Evolutionary conservation across 2,888 invertebrate genomes (phyloP).

Genomic region (Eristalinus aeneus): DNA sequence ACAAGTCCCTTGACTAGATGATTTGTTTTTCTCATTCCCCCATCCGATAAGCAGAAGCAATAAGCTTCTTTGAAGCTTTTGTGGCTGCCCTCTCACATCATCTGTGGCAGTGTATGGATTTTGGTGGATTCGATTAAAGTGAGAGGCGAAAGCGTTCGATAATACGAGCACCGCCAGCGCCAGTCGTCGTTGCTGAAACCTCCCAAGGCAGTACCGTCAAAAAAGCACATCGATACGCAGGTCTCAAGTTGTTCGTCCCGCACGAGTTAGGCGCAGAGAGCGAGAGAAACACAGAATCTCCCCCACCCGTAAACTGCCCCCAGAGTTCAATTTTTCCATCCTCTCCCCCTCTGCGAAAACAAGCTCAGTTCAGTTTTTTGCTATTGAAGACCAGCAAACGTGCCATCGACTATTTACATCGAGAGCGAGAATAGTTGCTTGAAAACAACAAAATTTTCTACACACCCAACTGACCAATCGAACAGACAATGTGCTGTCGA

Average conservation of each 20-base stretch:
- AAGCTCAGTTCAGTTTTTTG: not conserved
- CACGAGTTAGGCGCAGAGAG: conserved; percentile 23
- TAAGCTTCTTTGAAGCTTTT: not conserved
- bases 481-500: not conserved
- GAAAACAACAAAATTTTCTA: not conserved
- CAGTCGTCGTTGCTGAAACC: conserved; percentile 33
- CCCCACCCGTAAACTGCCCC: not conserved
- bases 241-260: conserved; percentile 41
- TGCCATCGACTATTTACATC: conserved; percentile 35
- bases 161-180: conserved; percentile 30
- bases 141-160: not conserved
- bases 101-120: not conserved
- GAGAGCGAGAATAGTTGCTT: not conserved
- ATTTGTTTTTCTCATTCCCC: not conserved
- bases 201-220: conserved; percentile 40
- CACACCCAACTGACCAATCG: not conserved
- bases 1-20: not conserved
- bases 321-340: not conserved
- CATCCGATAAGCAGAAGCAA: not conserved
- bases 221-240: conserved; percentile 62
- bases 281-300: conserved; percentile 14
- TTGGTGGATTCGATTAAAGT: not conserved
- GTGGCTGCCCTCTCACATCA: not conserved
- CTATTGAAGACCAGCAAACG: not conserved
- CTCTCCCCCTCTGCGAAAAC: not conserved